Evolutionary conservation across 2,888 invertebrate genomes (phyloP), one percentile per base, ranked within the genome.

Genomic region (Leptopilina myrica): DNA sequence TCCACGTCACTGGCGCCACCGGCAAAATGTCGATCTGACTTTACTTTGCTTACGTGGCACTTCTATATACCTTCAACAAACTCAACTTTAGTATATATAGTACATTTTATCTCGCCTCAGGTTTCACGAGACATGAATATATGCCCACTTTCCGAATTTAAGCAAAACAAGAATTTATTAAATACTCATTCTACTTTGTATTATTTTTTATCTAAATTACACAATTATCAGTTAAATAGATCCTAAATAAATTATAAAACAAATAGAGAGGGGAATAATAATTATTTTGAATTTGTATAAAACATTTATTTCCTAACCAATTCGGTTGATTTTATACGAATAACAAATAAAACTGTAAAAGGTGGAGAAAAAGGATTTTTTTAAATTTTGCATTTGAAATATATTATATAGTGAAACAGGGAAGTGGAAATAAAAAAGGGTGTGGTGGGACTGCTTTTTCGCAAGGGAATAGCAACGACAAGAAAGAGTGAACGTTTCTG

Each of bases 401-500:
- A 33, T 33, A 33, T 33, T 33, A 33, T 33, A 20, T 20, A 56
- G 5, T n/a, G 14, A 56, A 73, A 56, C 73, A 8, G 53, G 33
- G 56, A 7, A 73, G 53, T 33, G 33, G n/a, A 56, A 20, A 64
- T 20, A n/a, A 73, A 73, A n/a, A 53, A 73, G 33, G 8, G 73
- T 56, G 26, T 33, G 0, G 33, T 12, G 33, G 53, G 26, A n/a
- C 26, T 53, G 33, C 53, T 49, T 73, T 49, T 53, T 56, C 69
- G 53, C 69, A 26, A 20, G 69, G 33, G 69, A 73, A 53, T 33
- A 26, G 73, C 53, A 14, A 33, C n/a, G 14, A 73, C 73, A 33
- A 73, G 53, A 56, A 26, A 73, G 73, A 56, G 26, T 56, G 53
- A 73, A 56, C 73, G 56, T 73, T 73, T 73, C 53, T 73, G 73